Percentiles rank a stretch among this genome's conserved stretches.
phyloP scores from a whole-genome alignment of 2,888 invertebrate genomes.

The Harmothoe impar region DNA sequence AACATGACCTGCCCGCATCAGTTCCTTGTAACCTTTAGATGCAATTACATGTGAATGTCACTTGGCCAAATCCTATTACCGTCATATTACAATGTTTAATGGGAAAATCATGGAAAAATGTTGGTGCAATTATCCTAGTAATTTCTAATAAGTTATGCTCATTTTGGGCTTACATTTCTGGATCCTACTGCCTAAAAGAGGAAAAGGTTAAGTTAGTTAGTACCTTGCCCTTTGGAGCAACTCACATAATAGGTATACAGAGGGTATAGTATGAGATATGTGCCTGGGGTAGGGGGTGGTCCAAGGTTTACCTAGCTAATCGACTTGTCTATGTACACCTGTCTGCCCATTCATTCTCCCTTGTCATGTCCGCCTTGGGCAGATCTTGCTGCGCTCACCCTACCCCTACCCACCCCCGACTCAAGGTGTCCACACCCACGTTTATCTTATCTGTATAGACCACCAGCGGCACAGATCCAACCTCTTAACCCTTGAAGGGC shows the following conservation, averaged over 20 bases:
- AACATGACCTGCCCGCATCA: too few species aligned
- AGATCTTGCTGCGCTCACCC: not conserved
- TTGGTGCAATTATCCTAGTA: too few species aligned
- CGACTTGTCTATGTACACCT: conserved; percentile 22
- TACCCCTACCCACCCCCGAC: not conserved
- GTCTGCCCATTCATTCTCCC: not conserved
- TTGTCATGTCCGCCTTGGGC: conserved; percentile 8
- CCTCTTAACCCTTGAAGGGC: too few species aligned
- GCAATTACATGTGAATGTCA: too few species aligned
- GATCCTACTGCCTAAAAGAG: too few species aligned
- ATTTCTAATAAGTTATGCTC: too few species aligned
- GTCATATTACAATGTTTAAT: too few species aligned
- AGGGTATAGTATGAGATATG: not conserved
- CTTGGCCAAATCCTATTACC: too few species aligned
- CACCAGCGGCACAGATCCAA: not conserved
- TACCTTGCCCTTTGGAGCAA: not conserved
- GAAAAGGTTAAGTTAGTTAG: too few species aligned
- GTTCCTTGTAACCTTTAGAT: too few species aligned
- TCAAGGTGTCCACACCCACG: not conserved
- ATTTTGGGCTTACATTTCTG: too few species aligned
- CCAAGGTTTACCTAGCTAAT: conserved; percentile 34
- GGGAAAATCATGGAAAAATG: too few species aligned
- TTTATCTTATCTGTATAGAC: conserved; percentile 18
- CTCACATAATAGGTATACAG: not conserved
- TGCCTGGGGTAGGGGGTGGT: not conserved